These are phyloP conservation scores for Cryptoprocta ferox DNA, from an alignment of 2,797 vertebrate species.

Conservation along the genomic window DNA sequence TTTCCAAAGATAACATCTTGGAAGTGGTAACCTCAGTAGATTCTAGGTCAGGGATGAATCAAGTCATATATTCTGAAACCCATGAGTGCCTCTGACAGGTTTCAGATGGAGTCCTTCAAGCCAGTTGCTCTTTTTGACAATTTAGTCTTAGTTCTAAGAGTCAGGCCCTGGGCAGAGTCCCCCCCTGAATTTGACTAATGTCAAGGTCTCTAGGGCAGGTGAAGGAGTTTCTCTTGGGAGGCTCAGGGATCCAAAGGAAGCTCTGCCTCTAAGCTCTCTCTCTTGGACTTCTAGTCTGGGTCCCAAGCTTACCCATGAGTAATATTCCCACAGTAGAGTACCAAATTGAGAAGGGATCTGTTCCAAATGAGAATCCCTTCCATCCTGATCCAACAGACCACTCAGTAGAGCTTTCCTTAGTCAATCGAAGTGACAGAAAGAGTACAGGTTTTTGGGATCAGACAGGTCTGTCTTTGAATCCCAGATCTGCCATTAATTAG, in stretches of 20 bases:
- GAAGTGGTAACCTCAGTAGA: background rate
- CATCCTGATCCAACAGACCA: background rate
- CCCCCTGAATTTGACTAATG: background rate
- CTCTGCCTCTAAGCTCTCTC: background rate
- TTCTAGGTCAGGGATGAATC: background rate
- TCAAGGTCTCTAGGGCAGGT: background rate
- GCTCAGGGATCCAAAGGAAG: constrained; percentile 10
- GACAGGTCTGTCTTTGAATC: background rate
- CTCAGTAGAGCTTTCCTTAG: background rate
- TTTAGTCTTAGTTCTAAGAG: background rate
- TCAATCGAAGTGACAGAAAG: background rate
- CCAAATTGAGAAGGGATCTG: constrained; percentile 6
- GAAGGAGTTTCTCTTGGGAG: background rate
- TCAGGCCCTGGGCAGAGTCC: background rate
- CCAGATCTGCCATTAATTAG: background rate
- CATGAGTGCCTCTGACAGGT: background rate
- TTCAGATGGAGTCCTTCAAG: background rate
- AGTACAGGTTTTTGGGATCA: background rate
- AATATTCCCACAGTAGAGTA: background rate
- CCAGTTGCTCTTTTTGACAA: background rate
- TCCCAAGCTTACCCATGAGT: background rate
- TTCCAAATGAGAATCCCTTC: constrained; percentile 36
- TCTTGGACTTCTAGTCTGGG: background rate
- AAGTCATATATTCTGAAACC: background rate
- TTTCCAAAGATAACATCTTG: background rate